Base-by-base conservation (phyloP, 2,113 vertebrate species). In the Rhinolophus sinicus region DNA sequence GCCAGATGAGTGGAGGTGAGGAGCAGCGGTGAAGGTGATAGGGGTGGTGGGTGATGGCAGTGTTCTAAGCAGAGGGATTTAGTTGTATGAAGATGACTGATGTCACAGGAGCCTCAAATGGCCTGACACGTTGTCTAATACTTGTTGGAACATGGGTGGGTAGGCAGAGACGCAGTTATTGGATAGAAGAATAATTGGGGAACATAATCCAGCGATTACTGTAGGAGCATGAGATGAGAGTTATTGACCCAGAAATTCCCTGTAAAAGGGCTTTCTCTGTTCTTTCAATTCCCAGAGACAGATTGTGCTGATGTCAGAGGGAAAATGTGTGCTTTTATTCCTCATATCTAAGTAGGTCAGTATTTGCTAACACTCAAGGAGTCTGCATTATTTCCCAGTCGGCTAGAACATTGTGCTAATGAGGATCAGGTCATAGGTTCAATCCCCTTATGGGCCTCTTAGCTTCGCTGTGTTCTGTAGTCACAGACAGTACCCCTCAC, bases 321-420 rank as follows among this genome's bases (percentile, higher is more conserved):
- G 95, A 90, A 92, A 96, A 82, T 94, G 93, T 94, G 91, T 47
- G 93, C 96, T 81, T 96, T 95, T 84, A 75, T 89, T 84, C 87
- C 85, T 52, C 84, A 64, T 97, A 95, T 97, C 94, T 97, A 97
- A 97, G 93, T 97, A 96, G 97, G 97, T 98, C 97, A 97, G 96
- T 91, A 93, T 97, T 97, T 97, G 97, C 95, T 97, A 94, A 97
- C 97, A 96, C 95, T 94, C 89, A 96, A 93, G 96, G 91, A 97
- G 93, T 72, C 96, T 93, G 94, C 86, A 73, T 94, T 96, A 93
- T 93, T 96, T 98, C 95, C 73, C 94, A 52, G 90, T 75, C 58
- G 33, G 91, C 91, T 90, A 82, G 90, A 90, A 88, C 93, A 94
- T 21, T 85, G 95, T 84, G 69, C 94, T 97, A 96, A 98, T 96